Conservation (phyloP, 2,888 invertebrate species). For the Drosophila hamatofila region DNA sequence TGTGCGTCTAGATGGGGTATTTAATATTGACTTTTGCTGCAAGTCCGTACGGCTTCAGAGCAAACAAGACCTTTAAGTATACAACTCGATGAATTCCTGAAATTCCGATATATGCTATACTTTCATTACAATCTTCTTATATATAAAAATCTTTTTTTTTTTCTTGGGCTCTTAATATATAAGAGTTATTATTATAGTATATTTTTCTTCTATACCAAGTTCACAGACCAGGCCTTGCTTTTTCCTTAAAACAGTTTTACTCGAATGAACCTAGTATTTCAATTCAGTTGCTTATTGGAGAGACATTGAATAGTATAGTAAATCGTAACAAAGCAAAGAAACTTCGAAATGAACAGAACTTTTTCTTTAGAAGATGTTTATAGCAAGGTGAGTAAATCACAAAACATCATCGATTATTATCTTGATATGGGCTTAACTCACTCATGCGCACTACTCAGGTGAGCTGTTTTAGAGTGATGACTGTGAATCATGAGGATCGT, state of each 20-base stretch:
- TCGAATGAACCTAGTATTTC: background rate
- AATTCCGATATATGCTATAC: too few species aligned
- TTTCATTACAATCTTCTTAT: background rate
- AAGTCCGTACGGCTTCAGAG: too few species aligned
- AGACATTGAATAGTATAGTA: too few species aligned
- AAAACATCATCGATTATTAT: too few species aligned
- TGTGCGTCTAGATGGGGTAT: too few species aligned
- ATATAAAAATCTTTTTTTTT: fast-evolving
- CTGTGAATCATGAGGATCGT: background rate
- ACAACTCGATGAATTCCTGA: too few species aligned
- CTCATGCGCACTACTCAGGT: background rate
- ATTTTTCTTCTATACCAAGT: too few species aligned
- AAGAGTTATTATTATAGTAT: too few species aligned
- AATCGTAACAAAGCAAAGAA: too few species aligned
- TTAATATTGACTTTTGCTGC: background rate
- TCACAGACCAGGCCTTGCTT: background rate
- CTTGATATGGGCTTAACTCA: background rate
- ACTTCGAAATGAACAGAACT: background rate
- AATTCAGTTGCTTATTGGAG: background rate
- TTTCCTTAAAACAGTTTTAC: background rate
- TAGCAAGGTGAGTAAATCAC: background rate
- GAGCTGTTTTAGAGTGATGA: slow-evolving; percentile 4
- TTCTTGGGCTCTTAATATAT: background rate
- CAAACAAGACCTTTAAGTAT: too few species aligned
- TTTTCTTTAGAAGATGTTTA: background rate